phyloP scores from a whole-genome alignment of 1,140 invertebrate genomes.

The Batillaria attramentaria region DNA sequence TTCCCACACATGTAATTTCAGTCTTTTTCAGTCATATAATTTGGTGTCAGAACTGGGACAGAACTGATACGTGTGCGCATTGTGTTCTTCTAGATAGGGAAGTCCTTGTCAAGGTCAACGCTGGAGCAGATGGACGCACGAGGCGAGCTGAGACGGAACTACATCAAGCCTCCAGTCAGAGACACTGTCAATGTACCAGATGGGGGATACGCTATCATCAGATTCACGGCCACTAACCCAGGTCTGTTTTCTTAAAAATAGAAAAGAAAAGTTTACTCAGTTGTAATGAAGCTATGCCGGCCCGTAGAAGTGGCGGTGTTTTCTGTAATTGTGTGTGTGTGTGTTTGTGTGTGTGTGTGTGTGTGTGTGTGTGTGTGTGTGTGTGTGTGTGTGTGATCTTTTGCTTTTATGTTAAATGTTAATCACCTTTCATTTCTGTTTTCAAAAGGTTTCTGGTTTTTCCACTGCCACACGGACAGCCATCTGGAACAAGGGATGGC shows the following conservation, averaged over 20 bases:
- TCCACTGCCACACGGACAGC: conserved; percentile 35
- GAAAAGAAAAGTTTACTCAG: too few relatives aligned
- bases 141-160: conserved; percentile 13
- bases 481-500: conserved; percentile 33
- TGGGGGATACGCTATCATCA: conserved; percentile 91
- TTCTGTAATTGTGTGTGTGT: too few relatives aligned
- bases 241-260: too few relatives aligned
- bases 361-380: background rate
- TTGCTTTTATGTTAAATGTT: background rate
- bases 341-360: too few relatives aligned
- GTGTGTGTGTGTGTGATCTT: background rate
- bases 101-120: background rate
- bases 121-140: conserved; percentile 11
- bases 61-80: too few relatives aligned
- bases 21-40: too few relatives aligned
- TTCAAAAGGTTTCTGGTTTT: conserved; percentile 33
- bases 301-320: too few relatives aligned
- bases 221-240: conserved; percentile 92
- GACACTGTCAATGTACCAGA: conserved; percentile 93
- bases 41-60: too few relatives aligned
- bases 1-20: too few relatives aligned
- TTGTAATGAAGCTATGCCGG: too few relatives aligned
- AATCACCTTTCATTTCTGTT: background rate
- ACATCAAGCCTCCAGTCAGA: conserved; percentile 75
- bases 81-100: too few relatives aligned